phyloP scores from a whole-genome alignment of 2,888 invertebrate species.

The Melieria omissa region DNA sequence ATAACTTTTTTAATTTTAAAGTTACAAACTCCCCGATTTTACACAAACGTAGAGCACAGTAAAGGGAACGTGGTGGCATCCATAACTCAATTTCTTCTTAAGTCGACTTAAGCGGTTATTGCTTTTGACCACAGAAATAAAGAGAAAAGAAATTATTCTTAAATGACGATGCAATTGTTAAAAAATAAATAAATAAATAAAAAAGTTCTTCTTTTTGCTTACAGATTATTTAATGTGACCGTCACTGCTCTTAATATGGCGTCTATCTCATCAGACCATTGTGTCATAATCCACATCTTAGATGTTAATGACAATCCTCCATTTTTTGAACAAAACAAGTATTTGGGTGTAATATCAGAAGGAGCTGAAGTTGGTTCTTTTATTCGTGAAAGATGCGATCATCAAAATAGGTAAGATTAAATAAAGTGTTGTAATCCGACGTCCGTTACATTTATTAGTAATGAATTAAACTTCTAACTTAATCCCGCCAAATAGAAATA shows the following conservation, averaged over 20 bases:
- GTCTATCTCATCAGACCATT: conserved; percentile 76
- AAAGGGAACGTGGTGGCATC: too few species aligned
- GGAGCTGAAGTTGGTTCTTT: conserved; percentile 78
- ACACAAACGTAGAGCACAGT: too few species aligned
- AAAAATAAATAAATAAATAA: conserved; percentile 7
- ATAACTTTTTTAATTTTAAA: too few species aligned
- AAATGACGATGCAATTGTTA: neutral
- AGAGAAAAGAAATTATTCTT: too few species aligned
- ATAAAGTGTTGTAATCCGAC: neutral
- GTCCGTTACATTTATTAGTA: too few species aligned
- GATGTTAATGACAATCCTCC: conserved; percentile 91
- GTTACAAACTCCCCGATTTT: too few species aligned
- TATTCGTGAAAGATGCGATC: conserved; percentile 66
- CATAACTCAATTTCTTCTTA: too few species aligned
- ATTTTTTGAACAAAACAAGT: conserved; percentile 73
- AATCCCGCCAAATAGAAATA: too few species aligned
- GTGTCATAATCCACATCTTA: conserved; percentile 84
- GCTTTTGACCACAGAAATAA: too few species aligned
- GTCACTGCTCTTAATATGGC: conserved; percentile 89
- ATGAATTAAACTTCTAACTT: too few species aligned
- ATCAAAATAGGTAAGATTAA: conserved; percentile 49
- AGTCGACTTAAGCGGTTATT: too few species aligned
- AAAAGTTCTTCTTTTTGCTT: conserved; percentile 31
- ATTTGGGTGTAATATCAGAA: conserved; percentile 81
- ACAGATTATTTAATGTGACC: conserved; percentile 80